Conservation (phyloP, 2,888 invertebrate genomes). For the Cancer borealis region DNA sequence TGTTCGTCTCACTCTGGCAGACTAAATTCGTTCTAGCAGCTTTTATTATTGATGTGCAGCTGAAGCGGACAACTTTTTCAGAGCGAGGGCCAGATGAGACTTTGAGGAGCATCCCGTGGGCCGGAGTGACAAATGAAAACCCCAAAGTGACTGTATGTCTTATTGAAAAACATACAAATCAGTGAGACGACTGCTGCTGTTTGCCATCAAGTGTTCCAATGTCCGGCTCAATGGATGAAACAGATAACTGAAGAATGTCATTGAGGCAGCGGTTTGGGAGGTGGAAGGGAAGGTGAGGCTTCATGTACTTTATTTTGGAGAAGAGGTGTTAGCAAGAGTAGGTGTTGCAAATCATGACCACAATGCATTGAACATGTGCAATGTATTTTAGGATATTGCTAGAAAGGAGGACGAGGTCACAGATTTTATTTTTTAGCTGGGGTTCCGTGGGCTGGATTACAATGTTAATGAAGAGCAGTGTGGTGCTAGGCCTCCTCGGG, state of each 20-base stretch:
- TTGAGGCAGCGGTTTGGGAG: slow-evolving; percentile 47
- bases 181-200: slow-evolving; percentile 13
- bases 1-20: too few species aligned
- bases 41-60: too few species aligned
- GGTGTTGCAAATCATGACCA: slow-evolving; percentile 67
- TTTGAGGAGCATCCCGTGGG: too few species aligned
- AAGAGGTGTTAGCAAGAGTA: slow-evolving; percentile 58
- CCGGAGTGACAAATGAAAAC: too few species aligned
- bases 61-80: too few species aligned
- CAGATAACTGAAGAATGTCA: slow-evolving; percentile 51
- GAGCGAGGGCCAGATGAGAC: too few species aligned
- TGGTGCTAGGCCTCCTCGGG: too few species aligned
- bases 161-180: too few species aligned
- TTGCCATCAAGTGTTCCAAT: slow-evolving; percentile 47
- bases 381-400: slow-evolving; percentile 55
- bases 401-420: slow-evolving; percentile 57
- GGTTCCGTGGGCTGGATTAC: too few species aligned
- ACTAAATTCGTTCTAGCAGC: too few species aligned
- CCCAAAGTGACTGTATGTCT: too few species aligned
- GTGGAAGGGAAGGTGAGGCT: slow-evolving; percentile 50
- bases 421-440: background rate
- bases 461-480: too few species aligned
- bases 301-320: slow-evolving; percentile 61
- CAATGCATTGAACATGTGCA: slow-evolving; percentile 65
- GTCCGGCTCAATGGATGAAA: slow-evolving; percentile 34